Conservation (phyloP, 2,113 vertebrate genomes). For the Chunga burmeisteri region DNA sequence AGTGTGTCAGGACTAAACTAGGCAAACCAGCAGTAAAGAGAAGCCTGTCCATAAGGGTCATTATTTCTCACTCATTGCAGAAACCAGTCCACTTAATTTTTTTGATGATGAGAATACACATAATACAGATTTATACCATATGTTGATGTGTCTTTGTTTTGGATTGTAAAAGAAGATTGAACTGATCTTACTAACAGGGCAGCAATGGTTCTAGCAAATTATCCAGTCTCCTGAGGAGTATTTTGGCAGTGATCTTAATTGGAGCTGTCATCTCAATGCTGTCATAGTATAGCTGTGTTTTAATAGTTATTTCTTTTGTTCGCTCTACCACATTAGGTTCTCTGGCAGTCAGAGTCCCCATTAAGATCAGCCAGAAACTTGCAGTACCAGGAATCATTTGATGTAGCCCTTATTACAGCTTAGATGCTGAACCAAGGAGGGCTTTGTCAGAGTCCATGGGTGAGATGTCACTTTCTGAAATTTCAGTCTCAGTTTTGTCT, state of each 20-base stretch:
- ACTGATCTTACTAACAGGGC: background rate
- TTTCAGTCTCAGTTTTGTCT: background rate
- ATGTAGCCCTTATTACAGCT: background rate
- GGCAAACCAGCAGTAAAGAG: background rate
- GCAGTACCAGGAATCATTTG: background rate
- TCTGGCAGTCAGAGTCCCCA: background rate
- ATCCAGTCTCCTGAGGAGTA: background rate
- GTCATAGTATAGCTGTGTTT: background rate
- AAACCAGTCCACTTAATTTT: background rate
- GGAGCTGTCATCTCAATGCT: background rate
- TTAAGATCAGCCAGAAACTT: background rate
- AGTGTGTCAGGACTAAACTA: background rate
- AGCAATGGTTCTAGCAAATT: background rate
- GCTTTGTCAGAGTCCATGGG: background rate
- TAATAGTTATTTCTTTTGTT: background rate
- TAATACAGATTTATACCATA: background rate
- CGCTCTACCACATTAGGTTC: background rate
- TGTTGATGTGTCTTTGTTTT: background rate
- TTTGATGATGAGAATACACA: background rate
- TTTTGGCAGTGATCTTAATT: conserved; percentile 8
- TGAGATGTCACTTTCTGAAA: background rate
- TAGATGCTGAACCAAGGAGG: background rate
- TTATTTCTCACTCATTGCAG: background rate
- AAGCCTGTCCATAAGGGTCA: background rate
- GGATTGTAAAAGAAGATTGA: background rate